These are phyloP conservation scores for Schizothorax lantsangensis DNA, from an alignment of 2,797 vertebrate species.

Conservation along the genomic window DNA sequence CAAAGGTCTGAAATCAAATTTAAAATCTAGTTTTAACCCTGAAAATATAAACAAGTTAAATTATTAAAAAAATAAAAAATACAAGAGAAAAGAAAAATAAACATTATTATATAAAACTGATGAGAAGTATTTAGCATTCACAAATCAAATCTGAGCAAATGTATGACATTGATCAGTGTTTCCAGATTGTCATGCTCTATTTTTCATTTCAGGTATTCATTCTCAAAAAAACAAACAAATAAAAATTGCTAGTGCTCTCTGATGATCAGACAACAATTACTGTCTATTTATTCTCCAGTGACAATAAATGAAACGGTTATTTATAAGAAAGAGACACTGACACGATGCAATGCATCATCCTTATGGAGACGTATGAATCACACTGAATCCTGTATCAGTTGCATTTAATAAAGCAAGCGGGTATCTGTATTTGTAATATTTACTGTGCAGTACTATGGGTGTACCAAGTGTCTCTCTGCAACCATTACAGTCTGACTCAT, in stretches of 20 bases:
- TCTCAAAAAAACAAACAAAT: no score
- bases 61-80: no score
- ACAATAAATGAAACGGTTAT: not conserved
- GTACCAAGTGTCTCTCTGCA: conserved; percentile 34
- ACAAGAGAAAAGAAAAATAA: no score
- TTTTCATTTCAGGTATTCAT: not conserved
- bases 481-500: conserved; percentile 36
- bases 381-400: not conserved
- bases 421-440: conserved; percentile 19
- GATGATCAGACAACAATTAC: not conserved
- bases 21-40: no score
- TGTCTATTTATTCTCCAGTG: not conserved
- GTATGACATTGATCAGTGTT: not conserved
- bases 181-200: not conserved
- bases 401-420: conserved; percentile 23
- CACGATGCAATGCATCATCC: not conserved
- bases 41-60: no score
- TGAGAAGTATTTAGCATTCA: not conserved
- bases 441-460: not conserved
- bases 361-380: conserved; percentile 7
- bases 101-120: no score
- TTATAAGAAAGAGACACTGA: not conserved
- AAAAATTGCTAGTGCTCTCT: not conserved
- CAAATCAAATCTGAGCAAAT: not conserved
- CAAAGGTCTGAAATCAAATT: no score